Conservation (phyloP, 2,888 invertebrate species). For the Frankliniella intonsa region DNA sequence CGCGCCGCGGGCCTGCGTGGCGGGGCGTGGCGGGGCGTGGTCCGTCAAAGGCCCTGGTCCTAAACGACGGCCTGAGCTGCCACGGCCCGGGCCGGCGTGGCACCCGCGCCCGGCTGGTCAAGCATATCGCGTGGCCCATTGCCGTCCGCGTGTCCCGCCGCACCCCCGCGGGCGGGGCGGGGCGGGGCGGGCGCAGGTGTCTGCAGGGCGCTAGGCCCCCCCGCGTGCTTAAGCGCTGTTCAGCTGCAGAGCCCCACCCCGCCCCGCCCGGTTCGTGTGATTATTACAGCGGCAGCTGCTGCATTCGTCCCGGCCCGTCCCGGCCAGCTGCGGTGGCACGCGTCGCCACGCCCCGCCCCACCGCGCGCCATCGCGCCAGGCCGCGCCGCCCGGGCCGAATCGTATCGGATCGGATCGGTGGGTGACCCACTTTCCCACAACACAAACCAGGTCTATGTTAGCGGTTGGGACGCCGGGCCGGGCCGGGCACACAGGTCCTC, state of each 20-base stretch:
- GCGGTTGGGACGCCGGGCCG: conserved; percentile 45
- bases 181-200: background rate
- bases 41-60: no score
- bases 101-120: no score
- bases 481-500: background rate
- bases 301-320: background rate
- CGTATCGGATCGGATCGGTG: conserved; percentile 13
- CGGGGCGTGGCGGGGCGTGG: background rate
- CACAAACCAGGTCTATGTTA: conserved; percentile 90
- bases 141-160: background rate
- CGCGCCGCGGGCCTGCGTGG: background rate
- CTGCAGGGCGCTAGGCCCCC: background rate
- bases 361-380: background rate
- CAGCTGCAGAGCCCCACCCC: no score
- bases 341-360: background rate
- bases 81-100: no score
- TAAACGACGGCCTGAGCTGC: no score
- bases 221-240: background rate
- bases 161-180: background rate
- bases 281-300: background rate
- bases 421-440: conserved; percentile 83
- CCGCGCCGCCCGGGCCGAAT: background rate
- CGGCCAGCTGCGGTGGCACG: background rate
- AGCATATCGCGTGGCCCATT: no score
- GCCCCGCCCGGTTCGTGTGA: background rate